Base-by-base conservation (phyloP, 2,888 invertebrate species). In the Drosophila nigricruria region DNA sequence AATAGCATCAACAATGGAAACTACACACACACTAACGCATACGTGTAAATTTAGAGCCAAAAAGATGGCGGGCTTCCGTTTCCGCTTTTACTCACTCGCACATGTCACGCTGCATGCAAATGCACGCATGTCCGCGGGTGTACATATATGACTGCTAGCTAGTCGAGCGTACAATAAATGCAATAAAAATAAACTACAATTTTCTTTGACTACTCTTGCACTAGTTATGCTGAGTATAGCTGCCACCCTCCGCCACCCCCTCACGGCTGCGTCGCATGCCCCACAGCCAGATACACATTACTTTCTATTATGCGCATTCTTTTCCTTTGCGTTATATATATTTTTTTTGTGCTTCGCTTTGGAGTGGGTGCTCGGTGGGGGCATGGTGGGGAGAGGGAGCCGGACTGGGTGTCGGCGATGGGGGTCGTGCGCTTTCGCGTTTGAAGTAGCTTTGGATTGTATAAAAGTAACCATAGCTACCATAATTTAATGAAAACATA, bases 401-500 rank as follows among this genome's bases (percentile, higher is more conserved):
- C 14, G 40, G 52, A 25, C 49, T 27, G 30, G 36, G 47, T 70
- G 60, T 62, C 60, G 38, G 66, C 43, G 53, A 67, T 76, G 68
- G 69, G 66, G 61, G 70, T 74, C 67, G 70, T 75, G 73, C 73
- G 77, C 68, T 74, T 66, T 68, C 58, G 75, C 77, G 64, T 82
- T 85, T 82, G 85, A 86, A 82, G 89, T 86, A 79, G 81, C 85
- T 82, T 79, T 84, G 82, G 79, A 88, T 83, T 89, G 82, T 78
- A 83, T 88, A 84, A 80, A 85, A 81, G 90, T 90, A 87, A 82
- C 90, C 89, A 90, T 90, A 83, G 80, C 79, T 81, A 84, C 89
- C 76, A 85, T 90, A 90, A 88, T 90, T 90, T 89, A 90, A 90
- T 90, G 82, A 87, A 90, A 90, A 89, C 85, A 90, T 84, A 88